A percentile compares a stretch with the other conserved stretches of the same genome.
Evolutionary conservation across 2,888 invertebrate genomes (phyloP).

Genomic region (Drosophila planitibia): DNA sequence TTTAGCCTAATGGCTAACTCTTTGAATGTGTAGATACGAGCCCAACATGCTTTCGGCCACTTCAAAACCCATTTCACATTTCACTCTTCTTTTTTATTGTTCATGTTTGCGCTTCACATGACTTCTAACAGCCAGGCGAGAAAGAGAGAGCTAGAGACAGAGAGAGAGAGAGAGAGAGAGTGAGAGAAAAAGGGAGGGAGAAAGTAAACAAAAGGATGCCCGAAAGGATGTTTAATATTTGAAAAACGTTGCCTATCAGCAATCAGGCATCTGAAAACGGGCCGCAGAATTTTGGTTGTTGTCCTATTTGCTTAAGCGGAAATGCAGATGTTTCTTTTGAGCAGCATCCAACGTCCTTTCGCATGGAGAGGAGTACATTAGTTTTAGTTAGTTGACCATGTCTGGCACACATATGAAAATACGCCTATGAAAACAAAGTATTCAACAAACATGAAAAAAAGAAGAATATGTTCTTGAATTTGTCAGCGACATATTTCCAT

Average conservation of each 20-base stretch:
- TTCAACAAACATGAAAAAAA: slow-evolving; percentile 36
- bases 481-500: slow-evolving; percentile 55
- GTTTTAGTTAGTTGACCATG: slow-evolving; percentile 57
- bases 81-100: slow-evolving; percentile 21
- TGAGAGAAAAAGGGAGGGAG: not conserved
- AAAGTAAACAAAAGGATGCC: slow-evolving; percentile 63
- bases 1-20: slow-evolving; percentile 38
- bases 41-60: slow-evolving; percentile 47
- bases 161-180: not conserved
- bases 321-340: slow-evolving; percentile 71
- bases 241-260: slow-evolving; percentile 55
- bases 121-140: slow-evolving; percentile 43
- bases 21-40: slow-evolving; percentile 24
- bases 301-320: slow-evolving; percentile 73
- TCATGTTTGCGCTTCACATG: slow-evolving; percentile 72
- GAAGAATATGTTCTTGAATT: slow-evolving; percentile 59
- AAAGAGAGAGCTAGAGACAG: not conserved
- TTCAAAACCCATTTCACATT: slow-evolving; percentile 56
- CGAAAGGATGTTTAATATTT: slow-evolving; percentile 74
- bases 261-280: slow-evolving; percentile 42
- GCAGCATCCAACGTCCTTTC: slow-evolving; percentile 10
- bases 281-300: slow-evolving; percentile 50
- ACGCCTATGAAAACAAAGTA: slow-evolving; percentile 54
- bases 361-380: slow-evolving; percentile 22
- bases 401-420: slow-evolving; percentile 66